phyloP scores from a whole-genome alignment of 2,113 vertebrate genomes.

The Patagioenas fasciata region DNA sequence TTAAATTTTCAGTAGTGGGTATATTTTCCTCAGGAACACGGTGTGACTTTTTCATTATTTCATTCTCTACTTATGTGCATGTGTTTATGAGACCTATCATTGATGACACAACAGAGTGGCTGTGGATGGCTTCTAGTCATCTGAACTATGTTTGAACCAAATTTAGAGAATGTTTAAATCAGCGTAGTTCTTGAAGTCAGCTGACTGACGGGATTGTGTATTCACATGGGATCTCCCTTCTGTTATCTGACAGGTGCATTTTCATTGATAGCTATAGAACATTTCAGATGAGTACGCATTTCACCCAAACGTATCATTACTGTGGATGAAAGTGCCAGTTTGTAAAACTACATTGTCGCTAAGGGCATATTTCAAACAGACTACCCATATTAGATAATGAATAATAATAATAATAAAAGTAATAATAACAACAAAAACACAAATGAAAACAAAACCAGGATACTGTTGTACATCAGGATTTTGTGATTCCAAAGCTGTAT shows the following conservation, averaged over 20 bases:
- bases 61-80: background rate
- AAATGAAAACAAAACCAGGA: background rate
- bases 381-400: background rate
- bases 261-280: background rate
- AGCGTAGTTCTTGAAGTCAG: background rate
- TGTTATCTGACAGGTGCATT: background rate
- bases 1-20: background rate
- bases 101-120: background rate
- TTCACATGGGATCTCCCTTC: background rate
- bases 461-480: background rate
- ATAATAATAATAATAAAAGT: background rate
- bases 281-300: background rate
- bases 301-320: background rate
- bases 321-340: background rate
- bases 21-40: background rate
- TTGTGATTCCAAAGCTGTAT: background rate
- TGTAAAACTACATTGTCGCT: background rate
- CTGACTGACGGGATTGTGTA: background rate
- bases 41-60: background rate
- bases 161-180: background rate
- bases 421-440: background rate
- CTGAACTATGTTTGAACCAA: background rate
- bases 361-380: background rate
- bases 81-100: fast-evolving
- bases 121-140: background rate